Evolutionary conservation across 2,113 vertebrate species (phyloP).

Genomic region (Grammomys surdaster): DNA sequence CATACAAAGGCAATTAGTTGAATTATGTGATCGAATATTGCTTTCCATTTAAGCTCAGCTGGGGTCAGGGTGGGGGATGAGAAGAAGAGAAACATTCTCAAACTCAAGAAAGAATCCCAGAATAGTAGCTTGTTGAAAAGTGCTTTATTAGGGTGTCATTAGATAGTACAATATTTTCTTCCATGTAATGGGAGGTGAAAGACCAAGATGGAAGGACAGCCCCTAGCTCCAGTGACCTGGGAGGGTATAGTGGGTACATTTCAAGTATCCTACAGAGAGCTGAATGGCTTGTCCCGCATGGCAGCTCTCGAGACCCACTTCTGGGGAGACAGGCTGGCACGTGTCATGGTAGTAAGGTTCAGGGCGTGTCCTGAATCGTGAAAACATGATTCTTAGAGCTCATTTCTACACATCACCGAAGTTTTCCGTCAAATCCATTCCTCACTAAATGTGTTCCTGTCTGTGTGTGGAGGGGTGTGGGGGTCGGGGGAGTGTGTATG

Average conservation of each 20-base stretch:
- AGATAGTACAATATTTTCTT: neutral
- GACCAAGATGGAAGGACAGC: neutral
- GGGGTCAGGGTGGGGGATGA: neutral
- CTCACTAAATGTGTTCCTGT: neutral
- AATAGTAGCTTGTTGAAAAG: neutral
- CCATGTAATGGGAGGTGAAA: neutral
- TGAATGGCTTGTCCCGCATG: fast-evolving
- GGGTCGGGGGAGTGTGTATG: neutral
- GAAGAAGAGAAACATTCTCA: slow-evolving; percentile 43
- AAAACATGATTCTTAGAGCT: neutral
- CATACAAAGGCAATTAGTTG: slow-evolving; percentile 59
- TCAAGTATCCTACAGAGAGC: neutral
- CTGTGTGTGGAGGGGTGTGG: neutral
- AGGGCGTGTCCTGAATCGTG: neutral
- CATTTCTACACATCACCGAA: neutral
- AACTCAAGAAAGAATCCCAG: slow-evolving; percentile 30
- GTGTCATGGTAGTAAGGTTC: fast-evolving
- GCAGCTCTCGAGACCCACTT: neutral
- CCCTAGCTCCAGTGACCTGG: neutral
- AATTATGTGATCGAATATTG: slow-evolving; percentile 56
- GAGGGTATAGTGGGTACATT: fast-evolving
- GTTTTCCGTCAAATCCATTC: neutral
- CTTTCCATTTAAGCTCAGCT: slow-evolving; percentile 66
- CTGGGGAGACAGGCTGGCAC: neutral
- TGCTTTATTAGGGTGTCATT: neutral